A percentile compares a stretch with the other conserved stretches of the same genome.
phyloP scores from a whole-genome alignment of 1,140 invertebrate genomes.

The Nilaparvata lugens region DNA sequence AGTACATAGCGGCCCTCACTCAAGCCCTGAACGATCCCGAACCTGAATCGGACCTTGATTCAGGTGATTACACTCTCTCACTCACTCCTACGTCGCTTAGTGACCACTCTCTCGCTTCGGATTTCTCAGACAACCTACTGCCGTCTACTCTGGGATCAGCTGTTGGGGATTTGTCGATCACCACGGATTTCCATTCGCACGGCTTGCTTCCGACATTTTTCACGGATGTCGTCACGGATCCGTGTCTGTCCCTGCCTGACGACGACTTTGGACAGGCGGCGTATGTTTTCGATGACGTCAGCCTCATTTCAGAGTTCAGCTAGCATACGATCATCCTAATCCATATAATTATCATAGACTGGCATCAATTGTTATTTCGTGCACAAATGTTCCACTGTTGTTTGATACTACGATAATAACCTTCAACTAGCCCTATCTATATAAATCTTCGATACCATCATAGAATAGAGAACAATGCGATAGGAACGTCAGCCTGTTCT shows the following conservation, averaged over 20 bases:
- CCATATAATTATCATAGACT: too few species aligned
- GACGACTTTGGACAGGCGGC: background rate
- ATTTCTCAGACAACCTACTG: background rate
- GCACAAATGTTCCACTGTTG: too few species aligned
- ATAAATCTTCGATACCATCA: too few species aligned
- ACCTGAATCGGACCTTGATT: background rate
- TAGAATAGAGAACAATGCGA: too few species aligned
- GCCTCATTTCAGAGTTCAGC: background rate
- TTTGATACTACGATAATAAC: too few species aligned
- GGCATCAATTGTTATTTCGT: too few species aligned
- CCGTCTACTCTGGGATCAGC: background rate
- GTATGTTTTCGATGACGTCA: background rate
- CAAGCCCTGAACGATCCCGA: constrained; percentile 23
- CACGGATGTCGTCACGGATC: background rate
- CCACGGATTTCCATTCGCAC: background rate
- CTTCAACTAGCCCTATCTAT: too few species aligned
- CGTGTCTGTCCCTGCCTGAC: background rate
- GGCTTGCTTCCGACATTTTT: background rate
- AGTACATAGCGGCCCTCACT: constrained; percentile 51
- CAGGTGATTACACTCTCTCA: constrained; percentile 19
- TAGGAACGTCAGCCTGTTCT: too few species aligned
- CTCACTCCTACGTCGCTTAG: constrained; percentile 2
- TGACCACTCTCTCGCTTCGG: background rate
- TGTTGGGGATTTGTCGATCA: background rate
- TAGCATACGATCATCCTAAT: background rate